A percentile compares a stretch with the other conserved stretches of the same genome.
Conservation (phyloP, 1,140 invertebrate genomes). For the Bombus consobrinus region DNA sequence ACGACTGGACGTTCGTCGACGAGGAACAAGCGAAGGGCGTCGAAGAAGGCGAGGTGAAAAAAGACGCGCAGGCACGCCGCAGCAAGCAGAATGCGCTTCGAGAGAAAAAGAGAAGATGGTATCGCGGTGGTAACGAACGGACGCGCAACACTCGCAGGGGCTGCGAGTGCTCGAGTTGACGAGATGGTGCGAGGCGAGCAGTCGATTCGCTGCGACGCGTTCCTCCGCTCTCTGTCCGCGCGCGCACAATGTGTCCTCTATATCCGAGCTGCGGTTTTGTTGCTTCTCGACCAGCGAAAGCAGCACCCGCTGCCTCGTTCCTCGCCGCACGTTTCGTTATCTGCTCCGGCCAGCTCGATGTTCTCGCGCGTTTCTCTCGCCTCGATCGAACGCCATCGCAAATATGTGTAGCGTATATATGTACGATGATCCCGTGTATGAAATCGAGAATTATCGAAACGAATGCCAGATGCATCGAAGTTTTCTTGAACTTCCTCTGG, state of each 20-base stretch:
- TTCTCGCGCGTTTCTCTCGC: constrained; percentile 6
- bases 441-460: background rate
- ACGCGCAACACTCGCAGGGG: constrained; percentile 43
- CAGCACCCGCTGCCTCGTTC: background rate
- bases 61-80: constrained; percentile 62
- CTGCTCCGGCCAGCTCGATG: background rate
- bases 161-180: constrained; percentile 61
- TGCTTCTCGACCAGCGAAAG: constrained; percentile 36
- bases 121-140: constrained; percentile 69
- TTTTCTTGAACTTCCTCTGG: background rate
- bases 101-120: constrained; percentile 72
- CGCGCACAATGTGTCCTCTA: constrained; percentile 78
- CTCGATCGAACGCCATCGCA: constrained; percentile 2
- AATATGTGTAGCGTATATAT: background rate
- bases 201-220: constrained; percentile 64
- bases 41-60: constrained; percentile 53
- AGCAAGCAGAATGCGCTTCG: constrained; percentile 25
- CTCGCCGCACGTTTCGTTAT: constrained; percentile 4
- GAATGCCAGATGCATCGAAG: background rate
- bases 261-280: constrained; percentile 62
- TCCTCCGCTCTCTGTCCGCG: constrained; percentile 51
- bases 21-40: constrained; percentile 17
- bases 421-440: background rate
- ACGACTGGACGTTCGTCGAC: constrained; percentile 14
- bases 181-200: constrained; percentile 66